Evolutionary conservation across 2,113 vertebrate genomes (phyloP), one percentile per base, ranked within the genome.

Genomic region (Oreotrochilus melanogaster): DNA sequence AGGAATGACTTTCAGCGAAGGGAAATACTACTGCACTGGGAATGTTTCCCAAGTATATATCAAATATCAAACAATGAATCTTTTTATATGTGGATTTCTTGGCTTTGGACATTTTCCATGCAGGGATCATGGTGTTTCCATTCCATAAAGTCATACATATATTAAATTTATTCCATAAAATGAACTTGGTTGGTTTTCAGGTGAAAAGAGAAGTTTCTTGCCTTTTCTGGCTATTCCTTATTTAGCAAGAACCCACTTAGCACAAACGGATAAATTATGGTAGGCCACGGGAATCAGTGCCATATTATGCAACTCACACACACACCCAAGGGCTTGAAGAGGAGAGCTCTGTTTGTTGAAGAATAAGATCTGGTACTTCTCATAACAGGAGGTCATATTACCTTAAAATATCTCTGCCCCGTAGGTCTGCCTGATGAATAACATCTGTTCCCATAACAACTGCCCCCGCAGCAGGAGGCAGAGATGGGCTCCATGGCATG

Each of bases 301-400:
- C 78, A n/a, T 58, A 51, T 51, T 96, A 75, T 82, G 74, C 31
- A 89, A 76, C 58, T 91, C 74, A 13, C 54, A 57, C 76, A 89
- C 84, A 95, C 23, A 95, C 58, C 74, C 84, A 35, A 54, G 84
- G 81, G 78, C 66, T 79, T 51, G 42, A n/a, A 83, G 84, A 78
- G 71, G 66, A 82, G 58, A 91, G 31, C 15, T 91, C 78, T 94
- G 84, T 92, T 96, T 96, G 79, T 79, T 94, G 89, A 82, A 94
- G 84, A 86, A 22, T 25, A 66, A 89, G 89, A 54, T 93, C 95
- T 96, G 96, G 87, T 91, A 83, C 74, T 95, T 89, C 81, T 96
- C 94, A 95, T 31, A 56, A 48, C 4, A 1, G 72, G 62, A 88
- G 71, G 58, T 91, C 74, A 23, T 61, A 66, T 89, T 89, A 94